phyloP scores from a whole-genome alignment of 1,140 invertebrate genomes.

The Drosophila miranda region DNA sequence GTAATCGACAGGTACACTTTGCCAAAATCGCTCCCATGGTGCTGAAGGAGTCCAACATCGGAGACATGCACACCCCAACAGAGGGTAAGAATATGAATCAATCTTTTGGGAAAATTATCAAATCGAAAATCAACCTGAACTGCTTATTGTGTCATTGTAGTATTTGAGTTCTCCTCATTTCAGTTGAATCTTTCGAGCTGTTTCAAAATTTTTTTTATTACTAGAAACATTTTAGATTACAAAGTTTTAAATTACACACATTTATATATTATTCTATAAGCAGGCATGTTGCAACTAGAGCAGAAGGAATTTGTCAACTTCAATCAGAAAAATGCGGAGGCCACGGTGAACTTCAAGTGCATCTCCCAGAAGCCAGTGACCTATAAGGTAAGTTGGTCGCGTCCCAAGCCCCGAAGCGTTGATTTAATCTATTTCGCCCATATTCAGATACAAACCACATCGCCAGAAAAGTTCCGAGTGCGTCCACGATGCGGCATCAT shows the following conservation, averaged over 20 bases:
- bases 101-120: neutral
- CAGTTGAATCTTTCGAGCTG: slow-evolving; percentile 5
- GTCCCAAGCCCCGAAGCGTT: too few species aligned
- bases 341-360: slow-evolving; percentile 49
- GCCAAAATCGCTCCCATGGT: slow-evolving; percentile 60
- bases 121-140: slow-evolving; percentile 1
- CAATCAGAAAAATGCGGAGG: slow-evolving; percentile 45
- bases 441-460: slow-evolving; percentile 78
- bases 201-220: slow-evolving; percentile 13
- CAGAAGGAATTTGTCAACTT: slow-evolving; percentile 89
- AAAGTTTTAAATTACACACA: neutral
- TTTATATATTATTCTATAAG: slow-evolving; percentile 21
- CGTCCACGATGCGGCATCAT: slow-evolving; percentile 91
- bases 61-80: slow-evolving; percentile 50
- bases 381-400: slow-evolving; percentile 53
- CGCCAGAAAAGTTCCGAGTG: slow-evolving; percentile 95
- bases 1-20: slow-evolving; percentile 71
- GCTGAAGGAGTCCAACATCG: slow-evolving; percentile 43
- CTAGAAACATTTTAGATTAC: too few species aligned
- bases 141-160: slow-evolving; percentile 12
- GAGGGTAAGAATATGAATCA: slow-evolving; percentile 41
- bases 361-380: slow-evolving; percentile 41
- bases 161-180: slow-evolving; percentile 10
- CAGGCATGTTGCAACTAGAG: slow-evolving; percentile 82
- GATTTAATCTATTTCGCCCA: slow-evolving; percentile 38